Base-by-base conservation (phyloP, 2,797 vertebrate genomes). In the Etheostoma perlongum region DNA sequence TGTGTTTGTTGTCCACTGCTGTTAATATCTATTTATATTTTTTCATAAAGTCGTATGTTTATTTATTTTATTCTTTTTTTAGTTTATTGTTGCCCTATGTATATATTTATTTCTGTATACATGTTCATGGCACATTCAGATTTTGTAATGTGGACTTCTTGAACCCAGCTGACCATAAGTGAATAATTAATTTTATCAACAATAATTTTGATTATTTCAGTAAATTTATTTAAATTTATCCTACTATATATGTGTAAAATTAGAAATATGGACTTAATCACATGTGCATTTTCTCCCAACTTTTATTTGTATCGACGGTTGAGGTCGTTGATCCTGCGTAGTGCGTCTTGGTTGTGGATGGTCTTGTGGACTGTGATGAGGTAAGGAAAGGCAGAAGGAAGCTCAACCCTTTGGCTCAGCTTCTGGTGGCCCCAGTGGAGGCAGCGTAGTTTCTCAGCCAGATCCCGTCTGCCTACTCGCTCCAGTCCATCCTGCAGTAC, bases 351-450 rank as follows among this genome's bases (percentile, higher is more conserved):
- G 88, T 95, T 95, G 52, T 86, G 91, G 65, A 94, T 95, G 47
- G 93, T 96, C 88, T 95, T 95, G 69, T 95, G 94, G 46, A 95
- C 92, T 0, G 91, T 95, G 72, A 95, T 95, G 67, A 96, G 90
- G 84, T 96, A 95, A 23, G 94, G 94, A 58, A 96, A 96, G 47
- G 95, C 94, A 0, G 95, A 95, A 2, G 94, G 95, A 23, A 96
- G 90, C 83, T 96, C 92, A 53, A 94, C 93, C 71, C 88, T 93
- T 16, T 81, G 89, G 81, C 94, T 95, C 48, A 94, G 81, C 68
- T 95, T 96, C 92, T 95, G 95, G 54, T 95, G 92, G 46, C 93
- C 93, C 94, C 94, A 94, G 64, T 94, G 92, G 54, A 96, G 92
- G 57, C 92, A 95, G 5, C 85, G 94, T 64, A 96, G 90, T 54